Percentiles rank a stretch among this genome's conserved stretches.
Evolutionary conservation across 2,797 vertebrate genomes (phyloP).

Genomic region (Leptatherina wallacei): DNA sequence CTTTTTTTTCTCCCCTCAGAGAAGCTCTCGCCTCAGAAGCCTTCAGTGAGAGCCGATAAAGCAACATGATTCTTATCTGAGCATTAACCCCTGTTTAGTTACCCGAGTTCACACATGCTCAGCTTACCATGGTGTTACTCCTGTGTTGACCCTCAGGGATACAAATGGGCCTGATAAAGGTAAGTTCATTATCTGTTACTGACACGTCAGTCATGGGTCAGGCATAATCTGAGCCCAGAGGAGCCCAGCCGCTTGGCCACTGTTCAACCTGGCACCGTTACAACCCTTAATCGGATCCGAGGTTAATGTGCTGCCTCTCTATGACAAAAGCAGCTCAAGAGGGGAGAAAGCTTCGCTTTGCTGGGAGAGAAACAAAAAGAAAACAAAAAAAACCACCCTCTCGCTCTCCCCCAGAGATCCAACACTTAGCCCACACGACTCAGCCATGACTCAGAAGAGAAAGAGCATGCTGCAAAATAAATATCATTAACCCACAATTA

Average conservation of each 20-base stretch:
- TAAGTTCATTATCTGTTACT: slow-evolving; percentile 74
- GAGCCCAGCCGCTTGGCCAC: slow-evolving; percentile 61
- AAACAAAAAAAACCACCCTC: slow-evolving; percentile 35
- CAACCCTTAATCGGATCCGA: slow-evolving; percentile 67
- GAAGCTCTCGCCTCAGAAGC: slow-evolving; percentile 34
- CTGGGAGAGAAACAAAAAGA: slow-evolving; percentile 21
- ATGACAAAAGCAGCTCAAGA: slow-evolving; percentile 62
- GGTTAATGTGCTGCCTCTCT: slow-evolving; percentile 72
- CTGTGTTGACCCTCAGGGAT: slow-evolving; percentile 37
- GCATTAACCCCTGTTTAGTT: slow-evolving; percentile 55
- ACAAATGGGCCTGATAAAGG: slow-evolving; percentile 66
- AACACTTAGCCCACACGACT: slow-evolving; percentile 60
- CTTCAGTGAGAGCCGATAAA: slow-evolving; percentile 50
- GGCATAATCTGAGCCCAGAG: slow-evolving; percentile 71
- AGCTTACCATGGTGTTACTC: not conserved
- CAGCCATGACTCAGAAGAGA: slow-evolving; percentile 60
- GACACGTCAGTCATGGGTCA: slow-evolving; percentile 68
- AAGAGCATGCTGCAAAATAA: slow-evolving; percentile 72
- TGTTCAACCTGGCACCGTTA: slow-evolving; percentile 55
- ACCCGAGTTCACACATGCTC: slow-evolving; percentile 30
- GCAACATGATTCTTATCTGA: slow-evolving; percentile 58
- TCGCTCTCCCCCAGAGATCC: slow-evolving; percentile 47
- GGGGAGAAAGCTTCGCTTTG: slow-evolving; percentile 20
- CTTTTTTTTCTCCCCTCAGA: slow-evolving; percentile 11
- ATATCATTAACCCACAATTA: slow-evolving; percentile 83